phyloP scores from a whole-genome alignment of 2,113 vertebrate genomes.

The Cavia aperea region DNA sequence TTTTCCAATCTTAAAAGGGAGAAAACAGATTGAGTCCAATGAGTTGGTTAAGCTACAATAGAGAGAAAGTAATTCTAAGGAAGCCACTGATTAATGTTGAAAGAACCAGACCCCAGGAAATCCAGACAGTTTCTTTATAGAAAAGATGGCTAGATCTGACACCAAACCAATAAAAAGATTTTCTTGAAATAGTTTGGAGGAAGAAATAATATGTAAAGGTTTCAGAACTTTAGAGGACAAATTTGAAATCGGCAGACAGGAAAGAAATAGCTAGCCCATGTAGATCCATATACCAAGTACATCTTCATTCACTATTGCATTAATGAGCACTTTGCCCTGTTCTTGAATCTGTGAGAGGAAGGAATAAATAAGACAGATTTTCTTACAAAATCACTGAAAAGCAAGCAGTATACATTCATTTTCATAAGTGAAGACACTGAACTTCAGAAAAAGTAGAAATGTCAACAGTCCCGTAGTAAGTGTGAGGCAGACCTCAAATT shows the following conservation, averaged over 20 bases:
- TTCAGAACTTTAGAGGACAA: conserved; percentile 24
- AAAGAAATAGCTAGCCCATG: neutral
- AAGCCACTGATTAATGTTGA: neutral
- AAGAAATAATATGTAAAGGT: neutral
- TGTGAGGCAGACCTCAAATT: neutral
- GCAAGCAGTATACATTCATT: neutral
- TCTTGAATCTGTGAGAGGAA: neutral
- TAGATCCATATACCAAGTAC: neutral
- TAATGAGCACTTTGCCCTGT: neutral
- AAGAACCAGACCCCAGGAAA: conserved; percentile 18
- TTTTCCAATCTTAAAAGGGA: conserved; percentile 35
- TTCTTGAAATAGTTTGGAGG: neutral
- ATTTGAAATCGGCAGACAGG: neutral
- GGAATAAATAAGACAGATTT: neutral
- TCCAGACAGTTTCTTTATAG: neutral
- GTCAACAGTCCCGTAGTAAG: neutral
- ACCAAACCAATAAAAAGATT: conserved; percentile 9
- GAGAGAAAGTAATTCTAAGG: conserved; percentile 43
- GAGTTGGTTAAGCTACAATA: conserved; percentile 19
- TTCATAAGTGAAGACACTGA: neutral
- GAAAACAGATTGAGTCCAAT: conserved; percentile 16
- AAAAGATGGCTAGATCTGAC: neutral
- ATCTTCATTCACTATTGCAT: neutral
- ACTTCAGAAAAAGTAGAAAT: neutral
- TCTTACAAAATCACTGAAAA: conserved; percentile 1